Base-by-base conservation (phyloP, 2,797 vertebrate genomes). In the Hephaestus fuliginosus region DNA sequence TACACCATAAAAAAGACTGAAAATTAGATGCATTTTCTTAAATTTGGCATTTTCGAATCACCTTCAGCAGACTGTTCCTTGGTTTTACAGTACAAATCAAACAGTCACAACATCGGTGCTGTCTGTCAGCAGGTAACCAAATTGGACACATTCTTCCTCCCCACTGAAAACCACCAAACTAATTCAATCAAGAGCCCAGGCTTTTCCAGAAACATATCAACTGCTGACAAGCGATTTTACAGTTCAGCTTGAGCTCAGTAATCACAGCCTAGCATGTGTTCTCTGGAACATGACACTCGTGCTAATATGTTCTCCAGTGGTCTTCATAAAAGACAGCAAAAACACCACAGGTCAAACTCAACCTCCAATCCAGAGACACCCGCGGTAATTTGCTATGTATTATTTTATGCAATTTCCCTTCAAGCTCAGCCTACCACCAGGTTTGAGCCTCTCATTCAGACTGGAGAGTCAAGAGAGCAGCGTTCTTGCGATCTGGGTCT, bases 221-320 rank as follows among this genome's bases (percentile, higher is more conserved):
- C 87, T 94, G 92, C 93, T 95, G 94, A 95, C 93, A 93, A 93
- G 93, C 72, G 67, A 93, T 93, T 95, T 93, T 91, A 92, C 93
- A 93, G 93, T 92, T 87, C 81, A 89, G 87, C 86, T 86, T 83
- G 86, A 89, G 90, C 92, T 86, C 85, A 64, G 87, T 93, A 93
- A 94, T 94, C 93, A 94, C 90, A 92, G 92, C 81, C 85, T 89
- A 83, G 89, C 87, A 87, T 93, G 88, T 91, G 92, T 91, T 93
- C 88, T 85, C 89, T 88, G 92, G 89, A 91, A 94, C 91, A 92
- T 85, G 86, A 94, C 91, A 92, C 92, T 89, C 83, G 88, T 85
- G 91, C 92, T 91, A 92, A 94, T 95, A 92, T 77, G 88, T 93
- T 94, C 90, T 92, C 88, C 90, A 93, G 91, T 83, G 87, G 88